Percentiles rank a stretch among this genome's conserved stretches.
phyloP scores from a whole-genome alignment of 2,797 vertebrate genomes.

The Eurystomus glaucurus region DNA sequence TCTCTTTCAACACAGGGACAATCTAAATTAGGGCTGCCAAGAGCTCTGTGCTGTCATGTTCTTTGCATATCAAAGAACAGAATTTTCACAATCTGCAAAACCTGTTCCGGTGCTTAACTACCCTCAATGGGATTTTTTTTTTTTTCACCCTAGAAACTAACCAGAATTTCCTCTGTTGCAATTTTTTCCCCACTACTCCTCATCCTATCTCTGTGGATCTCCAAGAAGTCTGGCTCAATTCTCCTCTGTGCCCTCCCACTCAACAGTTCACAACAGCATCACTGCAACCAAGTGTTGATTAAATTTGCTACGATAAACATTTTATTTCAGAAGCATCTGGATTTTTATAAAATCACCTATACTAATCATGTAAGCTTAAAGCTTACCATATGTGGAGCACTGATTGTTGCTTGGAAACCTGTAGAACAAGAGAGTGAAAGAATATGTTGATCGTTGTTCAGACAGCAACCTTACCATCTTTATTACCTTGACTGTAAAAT shows the following conservation, averaged over 20 bases:
- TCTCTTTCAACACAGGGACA: neutral
- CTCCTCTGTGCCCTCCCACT: neutral
- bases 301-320: neutral
- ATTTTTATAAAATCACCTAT: neutral
- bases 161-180: neutral
- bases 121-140: neutral
- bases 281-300: neutral
- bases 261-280: neutral
- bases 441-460: neutral
- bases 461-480: neutral
- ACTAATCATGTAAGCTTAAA: neutral
- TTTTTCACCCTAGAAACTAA: neutral
- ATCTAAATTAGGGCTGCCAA: neutral
- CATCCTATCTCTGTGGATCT: neutral
- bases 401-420: constrained; percentile 99
- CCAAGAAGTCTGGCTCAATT: neutral
- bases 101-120: neutral
- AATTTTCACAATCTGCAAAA: neutral
- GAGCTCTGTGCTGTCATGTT: neutral
- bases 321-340: neutral
- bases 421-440: constrained; percentile 74
- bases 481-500: neutral
- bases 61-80: neutral
- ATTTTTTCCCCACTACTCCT: neutral
- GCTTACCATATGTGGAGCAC: constrained; percentile 98